Evolutionary conservation across 2,888 invertebrate species (phyloP), one percentile per base, ranked within the genome.

Genomic region (Tiphia femorata): DNA sequence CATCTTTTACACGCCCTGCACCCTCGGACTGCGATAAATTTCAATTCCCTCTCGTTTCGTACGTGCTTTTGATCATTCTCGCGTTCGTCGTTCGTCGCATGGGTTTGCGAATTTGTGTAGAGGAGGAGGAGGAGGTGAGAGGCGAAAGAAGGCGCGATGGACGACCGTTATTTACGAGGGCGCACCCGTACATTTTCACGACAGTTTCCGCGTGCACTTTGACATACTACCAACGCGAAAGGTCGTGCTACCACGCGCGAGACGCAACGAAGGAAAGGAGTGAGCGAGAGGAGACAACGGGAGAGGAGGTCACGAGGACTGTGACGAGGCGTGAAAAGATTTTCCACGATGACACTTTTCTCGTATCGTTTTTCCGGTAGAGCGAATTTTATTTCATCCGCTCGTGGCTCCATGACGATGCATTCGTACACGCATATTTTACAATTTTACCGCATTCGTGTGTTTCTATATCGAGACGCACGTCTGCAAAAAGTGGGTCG

Each of bases 121-220:
- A 17, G 21, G 5, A 6, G 20, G 8, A 5, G 23, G 2, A 20
- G 21, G 16, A 17, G 30, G 35, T 19, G 23, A 14, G 23, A 12
- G 8, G 27, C 30, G 30, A 10, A 17, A n/a, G n/a, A n/a, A n/a
- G 20, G 7, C 14, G 20, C 10, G 30, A 44, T 8, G 43, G 20
- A 17, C 27, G 33, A n/a, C 3, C 25, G 53, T 60, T 48, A 67
- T 61, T 67, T 67, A 54, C 63, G 53, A 51, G 43, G 49, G 38
- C 38, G 35, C 51, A 52, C 21, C 44, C 37, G 6, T 43, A 53
- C 35, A 56, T 58, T 64, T 56, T 38, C 42, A 14, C 51, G 63
- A 54, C 55, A 58, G 49, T 58, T 64, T 64, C 62, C 68, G 52
- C 64, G 57, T 53, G 62, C 55, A 51, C 58, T 68, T 68, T 68